Percentiles rank a stretch among this genome's conserved stretches.
Evolutionary conservation across 2,888 invertebrate genomes (phyloP).

Genomic region (Zeuzera pyrina): DNA sequence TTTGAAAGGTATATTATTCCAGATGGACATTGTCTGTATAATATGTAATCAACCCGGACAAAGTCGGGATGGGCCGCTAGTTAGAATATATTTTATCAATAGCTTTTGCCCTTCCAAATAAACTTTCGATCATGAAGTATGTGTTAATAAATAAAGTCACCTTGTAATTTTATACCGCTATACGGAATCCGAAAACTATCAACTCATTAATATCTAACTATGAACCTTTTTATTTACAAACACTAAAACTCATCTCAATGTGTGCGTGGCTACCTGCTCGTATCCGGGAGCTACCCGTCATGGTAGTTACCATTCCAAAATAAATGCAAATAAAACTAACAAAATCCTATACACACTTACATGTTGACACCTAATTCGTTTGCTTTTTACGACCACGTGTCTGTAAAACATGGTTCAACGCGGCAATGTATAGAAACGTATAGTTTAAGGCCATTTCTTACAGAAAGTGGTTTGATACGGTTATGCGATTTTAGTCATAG

Average conservation of each 20-base stretch:
- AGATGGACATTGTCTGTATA: no score
- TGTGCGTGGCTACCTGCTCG: slow-evolving; percentile 63
- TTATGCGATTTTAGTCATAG: slow-evolving; percentile 34
- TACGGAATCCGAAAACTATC: no score
- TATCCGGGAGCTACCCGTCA: slow-evolving; percentile 52
- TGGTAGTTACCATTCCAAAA: slow-evolving; percentile 46
- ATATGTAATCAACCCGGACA: no score
- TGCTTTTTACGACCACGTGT: slow-evolving; percentile 23
- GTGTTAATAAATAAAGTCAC: no score
- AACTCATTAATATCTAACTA: no score
- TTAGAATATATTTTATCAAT: no score
- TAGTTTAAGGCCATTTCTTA: slow-evolving; percentile 16
- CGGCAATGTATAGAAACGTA: slow-evolving; percentile 20
- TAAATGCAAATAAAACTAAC: slow-evolving; percentile 33
- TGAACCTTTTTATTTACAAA: no score
- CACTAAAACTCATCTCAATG: slow-evolving; percentile 27
- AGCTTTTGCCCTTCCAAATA: no score
- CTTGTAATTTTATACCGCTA: no score
- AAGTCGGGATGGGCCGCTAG: no score
- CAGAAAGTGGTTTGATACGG: slow-evolving; percentile 19
- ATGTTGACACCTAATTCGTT: slow-evolving; percentile 45
- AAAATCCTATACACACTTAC: slow-evolving; percentile 24
- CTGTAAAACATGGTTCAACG: slow-evolving; percentile 15
- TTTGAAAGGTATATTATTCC: no score
- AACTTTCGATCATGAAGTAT: no score